These are phyloP conservation scores for Papilio gigon DNA, from an alignment of 2,888 invertebrate genomes.

Conservation along the genomic window DNA sequence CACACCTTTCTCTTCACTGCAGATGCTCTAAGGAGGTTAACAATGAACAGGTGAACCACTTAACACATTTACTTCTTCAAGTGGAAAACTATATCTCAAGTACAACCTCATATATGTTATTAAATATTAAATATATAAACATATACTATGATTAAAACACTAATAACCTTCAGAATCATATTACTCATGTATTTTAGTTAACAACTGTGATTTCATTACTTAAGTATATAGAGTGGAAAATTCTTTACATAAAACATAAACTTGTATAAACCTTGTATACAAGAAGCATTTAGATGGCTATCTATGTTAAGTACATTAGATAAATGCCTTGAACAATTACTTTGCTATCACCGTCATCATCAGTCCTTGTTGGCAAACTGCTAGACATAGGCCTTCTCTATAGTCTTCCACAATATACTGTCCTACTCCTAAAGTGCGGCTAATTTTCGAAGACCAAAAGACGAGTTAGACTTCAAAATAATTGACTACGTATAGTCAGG, in stretches of 20 bases:
- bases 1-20: slow-evolving; percentile 8
- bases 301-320: slow-evolving; percentile 9
- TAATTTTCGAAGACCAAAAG: not conserved
- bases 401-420: too few relatives aligned
- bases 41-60: slow-evolving; percentile 8
- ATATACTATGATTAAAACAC: slow-evolving; percentile 2
- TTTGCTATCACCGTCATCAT: not conserved
- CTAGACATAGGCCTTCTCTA: too few relatives aligned
- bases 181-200: not conserved
- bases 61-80: slow-evolving; percentile 11
- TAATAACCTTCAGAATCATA: not conserved
- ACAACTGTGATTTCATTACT: slow-evolving; percentile 14
- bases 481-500: too few relatives aligned
- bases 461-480: too few relatives aligned
- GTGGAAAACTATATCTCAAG: slow-evolving; percentile 3
- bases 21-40: slow-evolving; percentile 3
- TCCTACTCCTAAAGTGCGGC: not conserved
- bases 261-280: not conserved
- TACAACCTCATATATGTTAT: not conserved
- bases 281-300: slow-evolving; percentile 3
- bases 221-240: slow-evolving; percentile 17
- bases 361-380: too few relatives aligned
- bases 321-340: not conserved
- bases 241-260: slow-evolving; percentile 4
- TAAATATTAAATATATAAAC: not conserved